Base-by-base conservation (phyloP, 1,140 invertebrate genomes). In the Ditylenchus dipsaci region DNA sequence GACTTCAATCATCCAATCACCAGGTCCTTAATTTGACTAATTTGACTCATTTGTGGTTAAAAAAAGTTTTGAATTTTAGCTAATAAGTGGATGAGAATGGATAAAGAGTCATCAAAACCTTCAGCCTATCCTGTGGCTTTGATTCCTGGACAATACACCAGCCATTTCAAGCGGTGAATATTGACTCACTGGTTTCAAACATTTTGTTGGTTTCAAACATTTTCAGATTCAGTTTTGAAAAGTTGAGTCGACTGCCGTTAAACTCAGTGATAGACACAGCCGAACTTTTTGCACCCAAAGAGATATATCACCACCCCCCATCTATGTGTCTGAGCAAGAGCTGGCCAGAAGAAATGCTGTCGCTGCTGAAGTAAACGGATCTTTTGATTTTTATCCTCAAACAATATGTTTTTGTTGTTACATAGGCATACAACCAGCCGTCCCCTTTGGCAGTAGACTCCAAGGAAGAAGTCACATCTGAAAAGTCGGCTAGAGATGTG, bases 41-140 rank as follows among this genome's bases (percentile, higher is more conserved):
- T 53, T 21, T 53, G 43, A n/a, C 11, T 45, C 43, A 45, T 19
- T 19, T 53, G 23, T 53, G 49, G 23, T 26, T 7, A 53, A 53
- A 17, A 38, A 26, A 3, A 5, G 15, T 1, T 53, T 21, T 53
- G n/a, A n/a, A n/a, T 53, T 53, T 7, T 26, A 53, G 49, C 49
- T 7, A 71, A 71, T 26, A 62, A 65, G 43, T 74, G 71, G 71
- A 23, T 47, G 56, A 43, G 71, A 13, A 45, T 74, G 63, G 19
- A 30, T 0, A 57, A 43, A 1, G 72, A 78, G 33, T 59, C 42
- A 7, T 64, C 76, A n/a, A 53, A 65, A 15, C 62, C 67, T 23
- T 66, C 73, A 0, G 21, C 63, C 5, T 76, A 78, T 68, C 75
- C 75, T 13, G 76, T 78, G 3, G 71, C 68, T 49, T 49, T 76